phyloP scores from a whole-genome alignment of 2,113 vertebrate species.

The Passer domesticus region DNA sequence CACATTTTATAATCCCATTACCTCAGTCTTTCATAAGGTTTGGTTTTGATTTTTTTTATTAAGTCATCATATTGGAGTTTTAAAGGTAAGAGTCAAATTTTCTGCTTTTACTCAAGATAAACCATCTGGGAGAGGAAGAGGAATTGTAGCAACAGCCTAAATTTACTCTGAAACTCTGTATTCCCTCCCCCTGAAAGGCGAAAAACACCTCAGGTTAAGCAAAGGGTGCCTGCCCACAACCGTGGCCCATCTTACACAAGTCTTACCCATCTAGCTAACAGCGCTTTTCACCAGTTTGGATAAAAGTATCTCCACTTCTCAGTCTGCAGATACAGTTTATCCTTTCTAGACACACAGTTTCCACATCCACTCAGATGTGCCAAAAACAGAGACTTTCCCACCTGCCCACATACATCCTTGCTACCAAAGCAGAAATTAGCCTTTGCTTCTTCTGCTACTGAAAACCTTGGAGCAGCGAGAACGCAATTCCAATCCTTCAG shows the following conservation, averaged over 20 bases:
- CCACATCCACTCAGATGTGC: neutral
- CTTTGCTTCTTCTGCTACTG: neutral
- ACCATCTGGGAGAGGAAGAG: neutral
- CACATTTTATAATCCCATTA: neutral
- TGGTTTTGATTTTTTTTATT: neutral
- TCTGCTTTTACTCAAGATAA: neutral
- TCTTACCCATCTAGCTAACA: neutral
- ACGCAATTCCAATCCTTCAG: neutral
- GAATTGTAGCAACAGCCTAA: neutral
- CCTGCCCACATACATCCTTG: neutral
- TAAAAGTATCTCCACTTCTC: neutral
- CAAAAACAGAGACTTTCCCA: slow-evolving; percentile 20
- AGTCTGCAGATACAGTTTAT: neutral
- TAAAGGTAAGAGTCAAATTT: neutral
- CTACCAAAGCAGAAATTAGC: neutral
- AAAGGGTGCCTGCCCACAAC: neutral
- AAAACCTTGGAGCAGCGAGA: neutral
- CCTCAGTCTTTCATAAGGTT: neutral
- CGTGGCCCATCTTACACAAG: neutral
- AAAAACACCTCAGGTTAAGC: neutral
- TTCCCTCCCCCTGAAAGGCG: neutral
- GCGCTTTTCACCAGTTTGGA: neutral
- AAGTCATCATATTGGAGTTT: neutral
- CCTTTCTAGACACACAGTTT: neutral
- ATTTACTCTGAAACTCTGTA: neutral